Evolutionary conservation across 2,113 vertebrate genomes (phyloP).

Genomic region (Suncus etruscus): DNA sequence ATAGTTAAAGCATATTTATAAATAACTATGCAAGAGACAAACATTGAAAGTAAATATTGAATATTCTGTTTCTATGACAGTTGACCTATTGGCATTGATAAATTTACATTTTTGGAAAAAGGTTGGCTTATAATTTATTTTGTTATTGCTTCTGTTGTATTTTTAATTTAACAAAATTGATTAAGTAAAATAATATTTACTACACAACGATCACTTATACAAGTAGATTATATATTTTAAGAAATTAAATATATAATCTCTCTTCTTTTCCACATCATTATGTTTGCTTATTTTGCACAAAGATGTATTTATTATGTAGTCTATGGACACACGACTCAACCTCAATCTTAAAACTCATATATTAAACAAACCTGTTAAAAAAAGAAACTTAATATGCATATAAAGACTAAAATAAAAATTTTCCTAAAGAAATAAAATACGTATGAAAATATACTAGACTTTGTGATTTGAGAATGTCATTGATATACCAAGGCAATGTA

Average conservation of each 20-base stretch:
- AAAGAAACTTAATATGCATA: not conserved
- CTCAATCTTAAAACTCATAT: not conserved
- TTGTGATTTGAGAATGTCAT: too few species aligned
- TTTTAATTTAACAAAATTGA: constrained; percentile 11
- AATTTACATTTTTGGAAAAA: not conserved
- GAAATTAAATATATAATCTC: too few species aligned
- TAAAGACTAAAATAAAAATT: not conserved
- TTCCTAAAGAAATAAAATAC: not conserved
- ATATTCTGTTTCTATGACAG: not conserved
- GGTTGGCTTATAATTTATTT: not conserved
- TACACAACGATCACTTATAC: not conserved
- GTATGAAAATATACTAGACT: not conserved
- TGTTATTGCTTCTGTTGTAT: not conserved
- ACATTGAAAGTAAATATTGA: not conserved
- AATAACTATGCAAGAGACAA: not conserved
- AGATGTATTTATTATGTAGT: too few species aligned
- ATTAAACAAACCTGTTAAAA: not conserved
- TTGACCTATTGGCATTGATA: not conserved
- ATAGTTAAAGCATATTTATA: too few species aligned
- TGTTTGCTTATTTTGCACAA: too few species aligned
- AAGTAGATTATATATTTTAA: not conserved
- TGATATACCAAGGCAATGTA: too few species aligned
- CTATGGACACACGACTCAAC: too few species aligned
- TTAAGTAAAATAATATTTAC: not conserved
- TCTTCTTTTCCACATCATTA: too few species aligned